Percentiles rank a stretch among this genome's conserved stretches.
phyloP scores from a whole-genome alignment of 2,113 vertebrate genomes.

The Tychaedon coryphoeus region DNA sequence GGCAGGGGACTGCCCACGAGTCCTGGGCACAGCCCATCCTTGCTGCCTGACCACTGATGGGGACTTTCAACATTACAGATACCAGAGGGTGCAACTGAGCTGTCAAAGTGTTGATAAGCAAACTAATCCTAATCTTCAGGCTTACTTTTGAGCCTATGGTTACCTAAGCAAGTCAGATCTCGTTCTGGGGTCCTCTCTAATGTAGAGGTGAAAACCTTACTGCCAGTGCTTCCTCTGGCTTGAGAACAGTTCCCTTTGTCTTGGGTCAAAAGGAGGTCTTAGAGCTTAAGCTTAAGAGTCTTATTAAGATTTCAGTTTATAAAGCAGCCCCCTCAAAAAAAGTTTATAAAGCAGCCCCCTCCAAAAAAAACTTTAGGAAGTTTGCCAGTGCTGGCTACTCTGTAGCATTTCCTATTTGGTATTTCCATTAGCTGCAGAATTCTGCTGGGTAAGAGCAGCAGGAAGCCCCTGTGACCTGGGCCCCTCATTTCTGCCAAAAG shows the following conservation, averaged over 20 bases:
- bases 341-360: neutral
- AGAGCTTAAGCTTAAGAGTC: neutral
- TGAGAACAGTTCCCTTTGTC: neutral
- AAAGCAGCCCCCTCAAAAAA: neutral
- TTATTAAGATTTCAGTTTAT: neutral
- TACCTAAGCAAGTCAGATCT: neutral
- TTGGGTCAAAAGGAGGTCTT: neutral
- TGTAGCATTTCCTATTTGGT: neutral
- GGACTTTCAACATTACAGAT: neutral
- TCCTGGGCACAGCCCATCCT: rapidly evolving
- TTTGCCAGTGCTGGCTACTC: neutral
- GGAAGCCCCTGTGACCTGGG: neutral
- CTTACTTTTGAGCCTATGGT: neutral
- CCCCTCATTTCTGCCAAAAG: neutral
- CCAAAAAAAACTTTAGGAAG: neutral
- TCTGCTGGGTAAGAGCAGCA: neutral
- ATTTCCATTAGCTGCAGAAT: neutral
- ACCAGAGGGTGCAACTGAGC: neutral
- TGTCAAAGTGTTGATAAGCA: neutral
- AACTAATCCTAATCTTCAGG: neutral
- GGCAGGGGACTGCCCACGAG: rapidly evolving
- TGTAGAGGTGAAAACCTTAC: neutral
- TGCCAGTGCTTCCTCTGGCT: neutral
- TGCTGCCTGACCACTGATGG: neutral
- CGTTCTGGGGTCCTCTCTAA: neutral